Base-by-base conservation (phyloP, 2,888 invertebrate species). In the Ophioninae sp. region DNA sequence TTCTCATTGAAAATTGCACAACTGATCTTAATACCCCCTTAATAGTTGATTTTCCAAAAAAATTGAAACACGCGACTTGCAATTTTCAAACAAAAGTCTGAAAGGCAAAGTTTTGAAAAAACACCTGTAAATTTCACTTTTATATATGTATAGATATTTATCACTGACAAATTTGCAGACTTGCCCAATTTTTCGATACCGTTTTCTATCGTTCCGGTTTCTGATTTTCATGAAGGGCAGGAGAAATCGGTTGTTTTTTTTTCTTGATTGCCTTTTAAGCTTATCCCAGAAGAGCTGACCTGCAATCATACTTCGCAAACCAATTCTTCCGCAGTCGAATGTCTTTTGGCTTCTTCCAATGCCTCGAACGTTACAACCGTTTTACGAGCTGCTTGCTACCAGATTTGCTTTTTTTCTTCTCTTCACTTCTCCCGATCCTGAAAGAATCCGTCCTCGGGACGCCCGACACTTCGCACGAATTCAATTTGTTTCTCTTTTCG, bases 351-450 rank as follows among this genome's bases (percentile, higher is more conserved):
- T 65, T 67, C 74, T 69, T 76, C 13, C 22, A 81, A 74, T 9
- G 73, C 61, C 79, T 61, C 22, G 58, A 39, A 67, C 64, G 64
- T 78, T 85, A 82, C 83, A 83, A 78, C 82, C 75, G 75, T 86
- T 86, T 86, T 86, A 86, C 82, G 85, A 83, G 82, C 80, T 77
- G 83, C 59, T 76, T 73, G 67, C 74, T 77, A 74, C 51, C 17
- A 20, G 13, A 23, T 67, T 39, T 10, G 17, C 44, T 67, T 67
- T 6, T 65, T n/a, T 41, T 82, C 78, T 81, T 84, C 85, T 82
- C 69, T 84, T 83, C 75, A 68, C 76, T 79, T 75, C 79, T 73
- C 73, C 78, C 79, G 82, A 79, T 85, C 81, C 81, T 71, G 80
- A 72, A 76, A 59, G 81, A 83, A 69, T 65, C 79, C 82, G 73